A percentile compares a stretch with the other conserved stretches of the same genome.
Evolutionary conservation across 2,888 invertebrate genomes (phyloP).

Genomic region (Ennomos quercinarius): DNA sequence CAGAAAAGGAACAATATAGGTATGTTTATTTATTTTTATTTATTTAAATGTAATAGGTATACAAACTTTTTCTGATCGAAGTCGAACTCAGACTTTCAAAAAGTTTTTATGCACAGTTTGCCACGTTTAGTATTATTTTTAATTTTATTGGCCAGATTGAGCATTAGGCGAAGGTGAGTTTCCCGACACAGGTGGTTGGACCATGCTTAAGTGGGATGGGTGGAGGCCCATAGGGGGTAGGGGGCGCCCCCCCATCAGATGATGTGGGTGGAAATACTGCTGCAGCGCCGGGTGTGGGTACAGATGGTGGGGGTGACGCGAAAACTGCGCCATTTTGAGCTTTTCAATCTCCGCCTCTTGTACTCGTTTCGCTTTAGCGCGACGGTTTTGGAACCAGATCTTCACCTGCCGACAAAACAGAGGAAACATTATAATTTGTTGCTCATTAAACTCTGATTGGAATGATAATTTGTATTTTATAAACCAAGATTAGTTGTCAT

Average conservation of each 20-base stretch:
- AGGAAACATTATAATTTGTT: slow-evolving; percentile 13
- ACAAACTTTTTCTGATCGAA: slow-evolving; percentile 51
- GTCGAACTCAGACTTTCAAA: too few species aligned
- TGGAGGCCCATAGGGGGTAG: slow-evolving; percentile 78
- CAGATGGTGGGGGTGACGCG: slow-evolving; percentile 86
- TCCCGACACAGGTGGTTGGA: slow-evolving; percentile 74
- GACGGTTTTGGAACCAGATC: slow-evolving; percentile 97
- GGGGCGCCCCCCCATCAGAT: slow-evolving; percentile 84
- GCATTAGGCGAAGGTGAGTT: slow-evolving; percentile 76
- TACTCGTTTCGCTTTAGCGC: slow-evolving; percentile 98
- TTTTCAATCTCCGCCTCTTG: slow-evolving; percentile 99
- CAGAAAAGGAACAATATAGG: slow-evolving; percentile 32
- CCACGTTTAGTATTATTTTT: slow-evolving; percentile 15
- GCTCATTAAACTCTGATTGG: slow-evolving; percentile 7
- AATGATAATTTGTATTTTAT: slow-evolving; percentile 10
- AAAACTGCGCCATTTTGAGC: slow-evolving; percentile 91
- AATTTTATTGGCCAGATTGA: slow-evolving; percentile 49
- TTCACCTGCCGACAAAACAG: slow-evolving; percentile 88
- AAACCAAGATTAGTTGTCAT: slow-evolving; percentile 4
- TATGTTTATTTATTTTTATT: too few species aligned
- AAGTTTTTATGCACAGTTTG: too few species aligned
- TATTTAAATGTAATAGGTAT: too few species aligned
- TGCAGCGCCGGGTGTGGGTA: slow-evolving; percentile 86
- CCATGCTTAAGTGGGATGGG: slow-evolving; percentile 68
- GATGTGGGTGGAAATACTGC: slow-evolving; percentile 87